phyloP scores from a whole-genome alignment of 1,140 invertebrate genomes.

The Stegodyphus mimosarum region DNA sequence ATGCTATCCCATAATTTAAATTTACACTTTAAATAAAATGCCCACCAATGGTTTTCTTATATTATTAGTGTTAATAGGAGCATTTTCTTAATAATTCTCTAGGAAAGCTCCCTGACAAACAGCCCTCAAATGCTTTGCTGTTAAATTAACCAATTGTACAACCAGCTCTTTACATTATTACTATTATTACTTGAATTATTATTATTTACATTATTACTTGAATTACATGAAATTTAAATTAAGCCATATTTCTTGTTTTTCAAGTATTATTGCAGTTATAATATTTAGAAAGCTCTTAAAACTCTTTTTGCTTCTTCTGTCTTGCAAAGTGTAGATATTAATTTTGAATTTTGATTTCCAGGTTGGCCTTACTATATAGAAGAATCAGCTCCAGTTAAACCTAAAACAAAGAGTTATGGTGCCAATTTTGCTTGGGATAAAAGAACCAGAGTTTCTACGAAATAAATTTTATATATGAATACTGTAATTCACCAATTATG shows the following conservation, averaged over 20 bases:
- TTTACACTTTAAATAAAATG: no score
- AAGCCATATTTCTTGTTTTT: neutral
- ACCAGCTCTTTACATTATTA: neutral
- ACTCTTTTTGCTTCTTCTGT: neutral
- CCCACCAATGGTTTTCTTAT: no score
- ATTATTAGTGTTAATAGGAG: no score
- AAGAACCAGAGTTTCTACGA: conserved; percentile 91
- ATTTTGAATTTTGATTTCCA: neutral
- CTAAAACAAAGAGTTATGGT: conserved; percentile 90
- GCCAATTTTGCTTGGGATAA: conserved; percentile 97
- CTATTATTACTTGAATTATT: no score
- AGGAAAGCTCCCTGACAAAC: no score
- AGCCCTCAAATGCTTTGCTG: no score
- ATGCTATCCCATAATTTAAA: no score
- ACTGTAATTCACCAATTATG: neutral
- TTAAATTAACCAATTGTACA: no score
- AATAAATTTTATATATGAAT: conserved; percentile 74
- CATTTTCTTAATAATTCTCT: no score
- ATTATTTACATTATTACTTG: no score
- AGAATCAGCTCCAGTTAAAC: conserved; percentile 74
- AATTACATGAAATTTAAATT: neutral
- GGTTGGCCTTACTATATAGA: conserved; percentile 88
- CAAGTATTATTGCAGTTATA: no score
- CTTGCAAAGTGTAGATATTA: neutral
- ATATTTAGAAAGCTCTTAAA: neutral